These are phyloP conservation scores for Ichneumoninae sp. DNA, from an alignment of 2,888 invertebrate genomes.

Conservation along the genomic window DNA sequence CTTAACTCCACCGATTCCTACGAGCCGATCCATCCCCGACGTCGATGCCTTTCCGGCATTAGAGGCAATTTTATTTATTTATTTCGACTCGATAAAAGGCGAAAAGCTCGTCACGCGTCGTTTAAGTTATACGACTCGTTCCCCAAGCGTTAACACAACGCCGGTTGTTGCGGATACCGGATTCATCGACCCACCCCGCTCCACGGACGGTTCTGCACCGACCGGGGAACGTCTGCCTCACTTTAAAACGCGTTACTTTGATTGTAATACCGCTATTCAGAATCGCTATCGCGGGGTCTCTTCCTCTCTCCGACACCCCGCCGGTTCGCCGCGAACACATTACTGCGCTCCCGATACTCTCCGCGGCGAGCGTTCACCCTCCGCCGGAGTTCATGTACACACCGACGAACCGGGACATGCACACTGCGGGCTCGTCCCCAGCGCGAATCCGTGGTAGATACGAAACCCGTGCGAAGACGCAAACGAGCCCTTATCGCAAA, in stretches of 20 bases:
- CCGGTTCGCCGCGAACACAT: slow-evolving; percentile 54
- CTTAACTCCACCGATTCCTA: neutral
- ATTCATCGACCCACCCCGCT: slow-evolving; percentile 18
- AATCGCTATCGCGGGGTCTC: slow-evolving; percentile 72
- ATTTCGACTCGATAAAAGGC: slow-evolving; percentile 74
- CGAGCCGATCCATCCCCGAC: neutral
- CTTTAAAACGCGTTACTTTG: slow-evolving; percentile 80
- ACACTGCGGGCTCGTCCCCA: neutral
- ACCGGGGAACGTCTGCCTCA: slow-evolving; percentile 75
- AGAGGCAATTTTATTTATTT: slow-evolving; percentile 73
- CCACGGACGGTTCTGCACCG: slow-evolving; percentile 34
- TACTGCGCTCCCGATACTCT: slow-evolving; percentile 66
- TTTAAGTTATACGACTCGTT: slow-evolving; percentile 73
- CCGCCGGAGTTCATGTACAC: neutral
- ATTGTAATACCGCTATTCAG: slow-evolving; percentile 78
- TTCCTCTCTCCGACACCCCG: slow-evolving; percentile 59
- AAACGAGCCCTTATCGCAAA: slow-evolving; percentile 82
- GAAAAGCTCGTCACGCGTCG: slow-evolving; percentile 75
- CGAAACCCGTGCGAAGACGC: slow-evolving; percentile 70
- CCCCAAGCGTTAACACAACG: slow-evolving; percentile 65
- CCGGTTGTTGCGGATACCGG: slow-evolving; percentile 3
- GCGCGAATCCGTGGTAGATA: slow-evolving; percentile 29
- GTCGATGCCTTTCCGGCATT: slow-evolving; percentile 21
- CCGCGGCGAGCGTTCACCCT: slow-evolving; percentile 49
- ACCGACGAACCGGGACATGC: neutral